Evolutionary conservation across 2,113 vertebrate species (phyloP).

Genomic region (Saguinus imperator): DNA sequence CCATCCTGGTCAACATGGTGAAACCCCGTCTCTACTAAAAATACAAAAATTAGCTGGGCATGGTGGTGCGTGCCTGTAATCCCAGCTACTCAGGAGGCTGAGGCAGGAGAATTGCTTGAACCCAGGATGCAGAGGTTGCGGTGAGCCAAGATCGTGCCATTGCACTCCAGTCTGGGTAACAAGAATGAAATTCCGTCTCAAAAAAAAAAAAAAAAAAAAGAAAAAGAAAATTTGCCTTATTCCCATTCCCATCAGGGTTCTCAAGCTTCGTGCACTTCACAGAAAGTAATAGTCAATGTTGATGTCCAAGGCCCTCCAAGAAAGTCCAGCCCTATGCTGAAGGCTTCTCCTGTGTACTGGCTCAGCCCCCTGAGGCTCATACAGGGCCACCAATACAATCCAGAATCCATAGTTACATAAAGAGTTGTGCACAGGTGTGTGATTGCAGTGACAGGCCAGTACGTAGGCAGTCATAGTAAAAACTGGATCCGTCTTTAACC

Average conservation of each 20-base stretch:
- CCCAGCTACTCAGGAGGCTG: too few species aligned
- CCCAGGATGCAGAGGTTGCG: too few species aligned
- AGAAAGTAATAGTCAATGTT: not conserved
- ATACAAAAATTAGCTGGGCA: too few species aligned
- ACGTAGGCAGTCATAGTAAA: not conserved
- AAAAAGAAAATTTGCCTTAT: not conserved
- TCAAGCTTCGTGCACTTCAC: fast-evolving
- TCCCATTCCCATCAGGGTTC: not conserved
- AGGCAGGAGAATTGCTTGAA: too few species aligned
- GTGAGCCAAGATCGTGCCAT: too few species aligned
- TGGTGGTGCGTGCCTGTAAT: too few species aligned
- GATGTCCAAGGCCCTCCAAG: not conserved
- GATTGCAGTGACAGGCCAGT: not conserved
- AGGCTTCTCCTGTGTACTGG: not conserved
- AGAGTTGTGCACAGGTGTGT: not conserved
- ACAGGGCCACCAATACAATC: not conserved
- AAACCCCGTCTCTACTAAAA: too few species aligned
- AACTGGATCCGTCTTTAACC: not conserved
- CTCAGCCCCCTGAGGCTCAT: not conserved
- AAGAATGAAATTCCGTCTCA: too few species aligned
- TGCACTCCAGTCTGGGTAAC: too few species aligned
- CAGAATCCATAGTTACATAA: not conserved
- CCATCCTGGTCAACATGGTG: too few species aligned
- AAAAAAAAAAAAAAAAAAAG: too few species aligned
- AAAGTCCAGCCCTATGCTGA: not conserved